Percentiles rank a stretch among this genome's conserved stretches.
Conservation (phyloP, 2,113 vertebrate genomes). For the Notothenia coriiceps region DNA sequence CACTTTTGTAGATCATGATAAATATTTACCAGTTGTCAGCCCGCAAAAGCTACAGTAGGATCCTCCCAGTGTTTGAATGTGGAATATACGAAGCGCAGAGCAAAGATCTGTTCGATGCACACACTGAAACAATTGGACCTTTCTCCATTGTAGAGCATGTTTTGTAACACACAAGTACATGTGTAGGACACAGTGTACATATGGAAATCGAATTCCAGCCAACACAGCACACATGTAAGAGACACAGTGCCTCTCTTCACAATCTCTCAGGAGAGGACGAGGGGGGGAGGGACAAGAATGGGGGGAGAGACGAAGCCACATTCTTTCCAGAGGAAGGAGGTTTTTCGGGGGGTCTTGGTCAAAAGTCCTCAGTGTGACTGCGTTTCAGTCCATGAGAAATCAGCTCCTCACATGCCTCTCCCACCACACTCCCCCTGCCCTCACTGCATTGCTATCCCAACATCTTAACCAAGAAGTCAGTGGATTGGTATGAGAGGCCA, state of each 20-base stretch:
- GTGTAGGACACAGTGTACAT: constrained; percentile 23
- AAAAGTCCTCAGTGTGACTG: constrained; percentile 72
- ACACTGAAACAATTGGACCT: not conserved
- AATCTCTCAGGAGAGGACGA: constrained; percentile 64
- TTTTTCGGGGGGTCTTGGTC: constrained; percentile 72
- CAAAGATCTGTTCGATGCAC: constrained; percentile 6
- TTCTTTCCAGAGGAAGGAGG: constrained; percentile 82
- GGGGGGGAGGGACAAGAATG: constrained; percentile 18
- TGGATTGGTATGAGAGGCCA: constrained; percentile 23
- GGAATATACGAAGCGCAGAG: not conserved
- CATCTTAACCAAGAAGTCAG: constrained; percentile 40
- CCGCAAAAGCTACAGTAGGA: not conserved
- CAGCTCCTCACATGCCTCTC: constrained; percentile 66
- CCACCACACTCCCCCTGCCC: constrained; percentile 41
- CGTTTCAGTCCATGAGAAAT: constrained; percentile 76
- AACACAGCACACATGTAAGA: constrained; percentile 16
- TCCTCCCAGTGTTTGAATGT: not conserved
- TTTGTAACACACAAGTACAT: constrained; percentile 12
- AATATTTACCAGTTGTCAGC: not conserved
- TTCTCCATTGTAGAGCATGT: not conserved
- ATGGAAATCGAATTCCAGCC: constrained; percentile 42
- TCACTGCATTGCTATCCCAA: constrained; percentile 35
- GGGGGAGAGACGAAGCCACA: constrained; percentile 49
- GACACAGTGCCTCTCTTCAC: constrained; percentile 63
- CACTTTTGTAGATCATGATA: not conserved